Conservation (phyloP, 2,888 invertebrate genomes). For the Orchesellides sinensis region DNA sequence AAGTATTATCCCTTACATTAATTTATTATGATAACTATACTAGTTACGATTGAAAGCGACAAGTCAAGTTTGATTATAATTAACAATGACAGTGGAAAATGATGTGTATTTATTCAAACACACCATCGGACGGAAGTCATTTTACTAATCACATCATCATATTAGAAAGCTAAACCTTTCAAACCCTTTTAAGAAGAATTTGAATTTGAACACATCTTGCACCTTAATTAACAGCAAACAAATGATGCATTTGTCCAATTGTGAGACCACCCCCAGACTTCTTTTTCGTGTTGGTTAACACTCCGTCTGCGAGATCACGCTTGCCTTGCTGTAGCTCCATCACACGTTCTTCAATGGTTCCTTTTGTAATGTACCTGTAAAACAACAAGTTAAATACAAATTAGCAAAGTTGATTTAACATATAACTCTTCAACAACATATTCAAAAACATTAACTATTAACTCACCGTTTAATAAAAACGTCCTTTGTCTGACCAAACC, state of each 20-base stretch:
- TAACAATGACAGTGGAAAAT: no score
- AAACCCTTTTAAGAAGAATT: no score
- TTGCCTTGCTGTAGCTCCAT: slow-evolving; percentile 88
- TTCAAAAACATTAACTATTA: neutral
- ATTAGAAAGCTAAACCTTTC: no score
- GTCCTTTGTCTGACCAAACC: slow-evolving; percentile 90
- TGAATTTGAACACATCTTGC: no score
- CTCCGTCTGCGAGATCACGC: slow-evolving; percentile 84
- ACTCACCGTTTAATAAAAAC: slow-evolving; percentile 89
- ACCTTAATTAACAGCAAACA: no score
- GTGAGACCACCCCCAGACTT: slow-evolving; percentile 83
- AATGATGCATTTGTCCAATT: slow-evolving; percentile 86
- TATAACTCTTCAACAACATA: neutral
- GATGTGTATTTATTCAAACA: no score
- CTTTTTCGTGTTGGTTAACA: slow-evolving; percentile 84
- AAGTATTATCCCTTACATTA: no score
- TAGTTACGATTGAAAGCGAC: no score
- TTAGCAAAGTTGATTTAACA: neutral
- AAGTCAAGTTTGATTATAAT: no score
- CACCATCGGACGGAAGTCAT: no score
- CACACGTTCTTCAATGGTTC: slow-evolving; percentile 94
- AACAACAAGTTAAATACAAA: neutral
- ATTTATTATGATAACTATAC: no score
- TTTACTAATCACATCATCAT: no score
- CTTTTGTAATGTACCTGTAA: slow-evolving; percentile 86